These are phyloP conservation scores for Loris lydekkerianus DNA, from an alignment of 2,797 vertebrate genomes.

Conservation along the genomic window DNA sequence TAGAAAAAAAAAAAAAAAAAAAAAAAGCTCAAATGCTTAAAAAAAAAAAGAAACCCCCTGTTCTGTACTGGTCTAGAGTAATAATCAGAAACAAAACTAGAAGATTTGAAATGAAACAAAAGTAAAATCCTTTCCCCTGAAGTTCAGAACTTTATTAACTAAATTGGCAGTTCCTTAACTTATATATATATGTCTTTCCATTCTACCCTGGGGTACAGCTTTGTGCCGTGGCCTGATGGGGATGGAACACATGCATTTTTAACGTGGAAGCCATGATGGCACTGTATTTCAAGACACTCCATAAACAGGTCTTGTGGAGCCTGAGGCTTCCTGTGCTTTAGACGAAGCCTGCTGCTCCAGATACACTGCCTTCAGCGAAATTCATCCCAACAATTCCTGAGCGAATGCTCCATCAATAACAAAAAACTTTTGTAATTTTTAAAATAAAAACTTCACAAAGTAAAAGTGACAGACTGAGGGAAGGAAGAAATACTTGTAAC, in stretches of 20 bases:
- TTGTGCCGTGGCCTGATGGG: not conserved
- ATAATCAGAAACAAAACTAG: conserved; percentile 17
- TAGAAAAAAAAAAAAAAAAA: not conserved
- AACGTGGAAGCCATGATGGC: not conserved
- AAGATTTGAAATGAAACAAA: conserved; percentile 19
- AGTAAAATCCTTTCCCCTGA: not conserved
- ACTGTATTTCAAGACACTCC: conserved; percentile 60
- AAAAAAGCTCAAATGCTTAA: not conserved
- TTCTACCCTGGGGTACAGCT: not conserved
- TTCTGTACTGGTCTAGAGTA: not conserved
- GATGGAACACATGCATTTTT: conserved; percentile 53
- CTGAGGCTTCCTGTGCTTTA: conserved; percentile 58
- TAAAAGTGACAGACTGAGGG: not conserved
- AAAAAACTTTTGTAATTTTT: conserved; percentile 66
- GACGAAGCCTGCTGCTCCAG: conserved; percentile 54
- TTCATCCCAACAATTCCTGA: conserved; percentile 50
- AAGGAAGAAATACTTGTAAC: not conserved
- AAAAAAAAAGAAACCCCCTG: not conserved
- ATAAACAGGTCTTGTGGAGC: conserved; percentile 45
- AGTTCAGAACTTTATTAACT: not conserved
- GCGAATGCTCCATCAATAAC: not conserved
- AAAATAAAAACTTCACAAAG: conserved; percentile 63
- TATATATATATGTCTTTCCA: not conserved
- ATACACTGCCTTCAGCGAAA: conserved; percentile 67
- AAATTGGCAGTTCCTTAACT: not conserved